Evolutionary conservation across 2,113 vertebrate species (phyloP), one percentile per base, ranked within the genome.

Genomic region (Glaucomys volans): DNA sequence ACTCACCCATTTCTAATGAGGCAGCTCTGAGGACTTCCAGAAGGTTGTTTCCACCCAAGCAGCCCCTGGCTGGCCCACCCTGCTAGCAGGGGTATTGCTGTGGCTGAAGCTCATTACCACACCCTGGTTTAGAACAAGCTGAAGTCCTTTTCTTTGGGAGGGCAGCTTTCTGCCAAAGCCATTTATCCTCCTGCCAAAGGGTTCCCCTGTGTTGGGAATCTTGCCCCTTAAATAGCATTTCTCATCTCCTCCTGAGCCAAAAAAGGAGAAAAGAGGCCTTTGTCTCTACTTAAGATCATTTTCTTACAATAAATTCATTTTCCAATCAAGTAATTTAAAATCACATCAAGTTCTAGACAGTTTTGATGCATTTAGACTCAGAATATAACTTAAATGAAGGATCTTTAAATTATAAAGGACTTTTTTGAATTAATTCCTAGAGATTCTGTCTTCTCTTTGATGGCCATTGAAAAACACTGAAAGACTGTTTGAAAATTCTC

Each of bases 271-370:
- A 2, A 37, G 83, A 42, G 47, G 47, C 3, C 28, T 95, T 62
- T 94, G 76, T 95, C 32, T 71, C 30, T 44, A 86, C 17, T 88
- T 37, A 93, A 95, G n/a, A 80, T 74, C 13, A 72, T 87, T 96
- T 94, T 96, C 72, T 88, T 77, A 85, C 6, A 95, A 90, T 84
- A 88, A 92, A 74, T 83, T 86, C 50, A 54, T 47, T 93, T 75
- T 90, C 71, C 88, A 97, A 80, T 17, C 50, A 94, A 89, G 40
- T 80, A 89, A 89, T 62, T 94, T 96, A 82, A 95, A 94, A 94
- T 89, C 59, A 95, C 1, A 72, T 20, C 7, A 90, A 95, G 81
- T 95, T 42, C 71, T 84, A 81, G 35, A 72, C 8, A 47, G 28
- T 57, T 88, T 30, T 80, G 54, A 90, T 92, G 13, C 87, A 93